Base-by-base conservation (phyloP, 2,888 invertebrate species). In the Ephialtes manifestator region DNA sequence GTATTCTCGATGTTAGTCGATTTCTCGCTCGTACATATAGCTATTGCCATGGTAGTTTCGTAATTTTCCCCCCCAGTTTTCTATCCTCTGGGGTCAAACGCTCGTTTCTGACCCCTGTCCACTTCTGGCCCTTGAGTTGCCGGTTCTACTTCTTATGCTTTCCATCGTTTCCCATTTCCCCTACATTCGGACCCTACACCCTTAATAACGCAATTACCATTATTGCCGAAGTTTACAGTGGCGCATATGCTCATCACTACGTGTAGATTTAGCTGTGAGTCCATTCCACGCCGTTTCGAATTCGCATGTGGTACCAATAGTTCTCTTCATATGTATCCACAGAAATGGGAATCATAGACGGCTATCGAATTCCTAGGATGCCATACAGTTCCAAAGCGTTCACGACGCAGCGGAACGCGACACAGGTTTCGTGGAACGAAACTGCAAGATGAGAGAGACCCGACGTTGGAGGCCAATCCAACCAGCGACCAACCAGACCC, bases 161-260 rank as follows among this genome's bases (percentile, higher is more conserved):
- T 72, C 70, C 51, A 67, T 83, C 79, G 74, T 68, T 60, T 85
- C 83, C 77, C 86, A 63, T 84, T 86, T 84, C 85, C 81, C 88
- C 89, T 84, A 87, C 85, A 78, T 85, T 83, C 83, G 83, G 71
- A 68, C 35, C 80, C 87, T 60, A 82, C 84, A 85, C 88, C 90
- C 90, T 92, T 93, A 93, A 93, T 93, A 93, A 93, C 91, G 90
- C 92, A 92, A 94, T 94, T 93, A 93, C 89, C 92, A 88, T 93
- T 93, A 93, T 92, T 92, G 91, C 91, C 88, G 86, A 90, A 92
- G 88, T 93, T 93, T 91, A 92, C 89, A 93, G 89, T 87, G 82
- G 60, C 89, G 84, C 92, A 91, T 91, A 91, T 92, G 92, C 68
- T 74, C 72, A 51, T 2, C n/a, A n/a, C 31, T 18, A 48, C 20